Evolutionary conservation across 2,113 vertebrate genomes (phyloP).

Genomic region (Furnarius figulus): DNA sequence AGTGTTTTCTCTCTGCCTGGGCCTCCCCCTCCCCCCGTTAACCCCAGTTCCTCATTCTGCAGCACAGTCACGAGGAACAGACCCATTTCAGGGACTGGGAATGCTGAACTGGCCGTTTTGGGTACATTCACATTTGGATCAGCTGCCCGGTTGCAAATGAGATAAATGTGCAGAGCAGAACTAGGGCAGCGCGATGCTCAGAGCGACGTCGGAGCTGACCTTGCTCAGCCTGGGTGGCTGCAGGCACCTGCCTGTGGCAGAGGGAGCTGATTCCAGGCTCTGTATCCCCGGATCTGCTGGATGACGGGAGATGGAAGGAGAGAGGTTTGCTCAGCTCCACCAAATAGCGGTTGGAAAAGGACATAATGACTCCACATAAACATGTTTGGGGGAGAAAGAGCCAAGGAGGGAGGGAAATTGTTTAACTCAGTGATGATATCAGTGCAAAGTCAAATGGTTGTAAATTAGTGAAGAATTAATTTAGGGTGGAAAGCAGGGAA

Average conservation of each 20-base stretch:
- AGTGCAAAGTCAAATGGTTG: not conserved
- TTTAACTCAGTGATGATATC: not conserved
- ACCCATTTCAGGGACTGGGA: not conserved
- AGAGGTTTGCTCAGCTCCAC: not conserved
- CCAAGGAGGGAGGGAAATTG: not conserved
- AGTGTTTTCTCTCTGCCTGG: not conserved
- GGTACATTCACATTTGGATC: not conserved
- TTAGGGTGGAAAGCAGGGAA: not conserved
- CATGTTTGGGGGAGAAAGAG: not conserved
- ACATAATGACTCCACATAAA: not conserved
- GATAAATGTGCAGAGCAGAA: not conserved
- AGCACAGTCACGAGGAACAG: not conserved
- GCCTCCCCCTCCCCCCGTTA: not conserved
- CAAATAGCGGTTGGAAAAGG: not conserved
- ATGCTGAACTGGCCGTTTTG: not conserved
- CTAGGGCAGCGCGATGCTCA: conserved; percentile 8
- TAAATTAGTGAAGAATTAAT: not conserved
- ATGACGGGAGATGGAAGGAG: not conserved
- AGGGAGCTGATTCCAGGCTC: not conserved
- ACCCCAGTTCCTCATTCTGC: not conserved
- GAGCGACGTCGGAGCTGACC: not conserved
- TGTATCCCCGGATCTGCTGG: not conserved
- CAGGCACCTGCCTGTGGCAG: not conserved
- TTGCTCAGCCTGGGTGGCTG: not conserved
- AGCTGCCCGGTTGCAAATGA: not conserved